Base-by-base conservation (phyloP, 2,113 vertebrate genomes). In the Pteruthius melanotis region DNA sequence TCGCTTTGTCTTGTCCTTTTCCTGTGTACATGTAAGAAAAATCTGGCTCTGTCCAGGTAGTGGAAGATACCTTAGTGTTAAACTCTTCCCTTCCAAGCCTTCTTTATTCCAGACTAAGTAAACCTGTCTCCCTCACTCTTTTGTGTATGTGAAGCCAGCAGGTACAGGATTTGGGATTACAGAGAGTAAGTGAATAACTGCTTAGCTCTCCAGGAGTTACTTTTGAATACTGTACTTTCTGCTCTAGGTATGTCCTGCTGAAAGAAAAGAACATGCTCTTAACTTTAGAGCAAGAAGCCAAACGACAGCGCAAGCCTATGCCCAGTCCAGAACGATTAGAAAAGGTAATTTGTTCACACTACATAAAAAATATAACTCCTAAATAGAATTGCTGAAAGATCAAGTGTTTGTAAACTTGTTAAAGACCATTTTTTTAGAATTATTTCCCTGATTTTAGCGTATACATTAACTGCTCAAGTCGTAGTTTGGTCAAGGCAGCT, bases 211-310 rank as follows among this genome's bases (percentile, higher is more conserved):
- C 39, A 54, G 16, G 40, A 83, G 17, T 49, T 3, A 23, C 52
- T 83, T 71, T 33, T 83, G 10, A 81, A 90, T 49, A 11, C 40
- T 83, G 2, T 87, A n/a, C 92, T 97, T 88, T 97, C 89, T 97
- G 30, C 59, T 71, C 53, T 65, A 99, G 99, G 99, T 99, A 99
- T 96, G 98, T 99, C 39, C 98, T 99, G 37, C 95, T 99, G 88
- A 99, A 99, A 94, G 99, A 99, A 92, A 99, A 98, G 96, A 99
- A 99, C 96, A 99, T 99, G 99, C 98, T 99, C 75, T 96, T 99
- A 60, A 99, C 99, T n/a, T 83, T 99, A 47, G 95, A 99, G 81
- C 99, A 99, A 97, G 99, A 99, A 94, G 95, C 98, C 21, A 99
- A 98, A 95, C 96, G 99, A 40, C 99, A 99, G 61, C 76, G 93